Base-by-base conservation (phyloP, 2,113 vertebrate species). In the Gnathonemus longibarbis region DNA sequence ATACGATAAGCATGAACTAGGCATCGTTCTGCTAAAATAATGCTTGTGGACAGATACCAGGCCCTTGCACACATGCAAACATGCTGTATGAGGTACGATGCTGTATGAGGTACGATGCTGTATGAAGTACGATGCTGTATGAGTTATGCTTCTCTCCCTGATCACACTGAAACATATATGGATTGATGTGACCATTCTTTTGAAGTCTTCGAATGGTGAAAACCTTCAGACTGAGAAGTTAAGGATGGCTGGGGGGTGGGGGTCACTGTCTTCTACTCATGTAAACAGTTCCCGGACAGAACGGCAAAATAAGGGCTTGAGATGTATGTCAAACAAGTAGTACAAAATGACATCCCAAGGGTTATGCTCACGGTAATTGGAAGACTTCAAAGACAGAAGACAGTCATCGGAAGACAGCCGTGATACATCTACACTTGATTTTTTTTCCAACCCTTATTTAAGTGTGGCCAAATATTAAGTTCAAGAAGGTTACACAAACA, bases 401-500 rank as follows among this genome's bases (percentile, higher is more conserved):
- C 39, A 77, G n/a, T 88, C 74, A 90, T 84, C 3, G 58, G 88
- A 90, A 90, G 53, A 88, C 89, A 91, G 89, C 90, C 91, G 87
- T 53, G 92, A 91, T 94, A 93, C 92, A 93, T 89, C 92, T 93
- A 91, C 66, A 52, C 91, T 70, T 77, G 52, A 50, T 27, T 46
- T 42, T 91, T 92, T 93, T 93, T 93, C 93, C 31, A 92, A 92
- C 92, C 92, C 39, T 93, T 94, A 93, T 92, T 93, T 91, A 91
- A 94, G 92, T 93, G 90, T 93, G 93, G 92, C 93, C 94, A 92
- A 94, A 96, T 95, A 95, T 95, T 95, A 95, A 94, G 94, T 95
- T 96, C 93, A 95, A 94, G 94, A 91, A 94, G 95, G 95, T 95
- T 96, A 95, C 93, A 92, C 93, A 95, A 95, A 95, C 94, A 95